A percentile compares a stretch with the other conserved stretches of the same genome.
These are phyloP conservation scores for Crenichthys baileyi DNA, from an alignment of 2,797 vertebrate genomes.

Conservation along the genomic window DNA sequence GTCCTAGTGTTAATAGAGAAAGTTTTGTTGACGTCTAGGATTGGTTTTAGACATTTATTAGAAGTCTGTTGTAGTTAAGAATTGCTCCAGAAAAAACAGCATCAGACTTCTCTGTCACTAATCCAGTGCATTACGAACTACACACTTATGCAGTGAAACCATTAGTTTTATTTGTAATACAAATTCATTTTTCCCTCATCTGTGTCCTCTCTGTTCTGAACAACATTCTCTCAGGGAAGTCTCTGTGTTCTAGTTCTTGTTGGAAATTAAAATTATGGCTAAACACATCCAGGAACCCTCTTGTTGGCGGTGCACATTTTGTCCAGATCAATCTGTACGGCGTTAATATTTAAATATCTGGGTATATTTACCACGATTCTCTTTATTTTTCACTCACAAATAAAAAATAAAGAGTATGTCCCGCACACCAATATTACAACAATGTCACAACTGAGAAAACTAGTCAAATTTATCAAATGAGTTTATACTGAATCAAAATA, in stretches of 20 bases:
- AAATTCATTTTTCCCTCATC: too few relatives aligned
- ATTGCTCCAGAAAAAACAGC: too few relatives aligned
- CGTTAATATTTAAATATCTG: not conserved
- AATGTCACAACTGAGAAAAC: not conserved
- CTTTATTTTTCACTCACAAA: not conserved
- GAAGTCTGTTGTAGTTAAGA: too few relatives aligned
- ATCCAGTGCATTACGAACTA: too few relatives aligned
- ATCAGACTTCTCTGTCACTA: too few relatives aligned
- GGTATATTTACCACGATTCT: not conserved
- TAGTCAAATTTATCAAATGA: not conserved
- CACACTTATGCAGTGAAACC: too few relatives aligned
- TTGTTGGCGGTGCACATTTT: not conserved
- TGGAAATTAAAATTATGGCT: not conserved
- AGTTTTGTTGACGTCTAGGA: too few relatives aligned
- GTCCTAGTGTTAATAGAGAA: too few relatives aligned
- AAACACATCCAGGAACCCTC: not conserved
- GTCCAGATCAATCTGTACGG: not conserved
- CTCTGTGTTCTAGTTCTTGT: not conserved
- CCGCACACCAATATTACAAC: not conserved
- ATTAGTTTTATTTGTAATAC: too few relatives aligned
- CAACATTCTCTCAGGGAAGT: not conserved
- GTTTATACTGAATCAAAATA: not conserved
- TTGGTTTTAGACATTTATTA: too few relatives aligned
- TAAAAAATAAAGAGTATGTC: not conserved
- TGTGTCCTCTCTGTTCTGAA: not conserved